Base-by-base conservation (phyloP, 2,797 vertebrate genomes). In the Takifugu rubripes region DNA sequence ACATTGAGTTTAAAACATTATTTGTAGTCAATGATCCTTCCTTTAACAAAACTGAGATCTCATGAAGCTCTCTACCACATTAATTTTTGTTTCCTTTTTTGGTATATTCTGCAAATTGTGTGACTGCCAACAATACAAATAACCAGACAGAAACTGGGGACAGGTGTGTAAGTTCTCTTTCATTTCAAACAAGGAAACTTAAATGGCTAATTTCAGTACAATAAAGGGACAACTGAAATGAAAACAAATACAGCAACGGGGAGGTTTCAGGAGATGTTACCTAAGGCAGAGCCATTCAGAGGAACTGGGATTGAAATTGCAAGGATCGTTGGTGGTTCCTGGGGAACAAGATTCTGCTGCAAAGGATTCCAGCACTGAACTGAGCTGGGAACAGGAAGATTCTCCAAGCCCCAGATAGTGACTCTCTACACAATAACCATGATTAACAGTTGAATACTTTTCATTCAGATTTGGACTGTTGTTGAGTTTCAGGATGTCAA, bases 21-120 rank as follows among this genome's bases (percentile, higher is more conserved):
- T 68, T 63, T 75, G 25, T 61, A 53, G 68, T 70, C 43, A 72
- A 84, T 33, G 27, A 11, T 48, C 44, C 53, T 56, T 58, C 44
- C 56, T 26, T 49, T 2, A 1, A 33, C 27, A 63, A 55, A 56
- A 53, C 59, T 51, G 44, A 66, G 48, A 69, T 74, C 25, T 59
- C 52, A 61, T 70, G 8, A 21, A 62, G 59, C 9, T 48, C 58
- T 79, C 21, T 21, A 21, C 21, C 79, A 82, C 75, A 77, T 21
- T 74, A 29, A 5, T 56, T 16, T 62, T 16, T 62, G 46, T 52
- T 51, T 26, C 10, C 12, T 49, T 49, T 50, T 49, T 50, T 46
- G n/a, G 10, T 55, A 6, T 25, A 60, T 67, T 72, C 26, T 78
- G 63, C 76, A 66, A 60, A 64, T 50, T 26, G 46, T 70, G 36